Evolutionary conservation across 2,113 vertebrate species (phyloP), one percentile per base, ranked within the genome.

Genomic region (Hydrochoerus hydrochaeris): DNA sequence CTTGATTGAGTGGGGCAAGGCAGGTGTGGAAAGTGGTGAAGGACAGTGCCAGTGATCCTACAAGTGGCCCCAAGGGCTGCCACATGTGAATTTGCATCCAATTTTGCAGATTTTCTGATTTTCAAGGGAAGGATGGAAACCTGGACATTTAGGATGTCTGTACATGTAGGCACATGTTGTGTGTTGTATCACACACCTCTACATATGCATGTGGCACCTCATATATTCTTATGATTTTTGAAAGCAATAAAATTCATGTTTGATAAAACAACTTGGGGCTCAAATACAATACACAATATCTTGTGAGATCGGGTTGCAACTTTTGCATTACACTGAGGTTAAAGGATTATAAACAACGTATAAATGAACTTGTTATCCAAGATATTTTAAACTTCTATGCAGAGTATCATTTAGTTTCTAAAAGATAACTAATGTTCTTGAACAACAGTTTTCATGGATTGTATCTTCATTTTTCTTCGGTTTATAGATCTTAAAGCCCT

Each of bases 321-420:
- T 12, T 62, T 35, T 49, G 24, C 22, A 3, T 82, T 94, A 52
- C 54, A 73, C 12, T 58, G 80, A 86, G 69, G 65, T 44, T 67
- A 90, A 87, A 83, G 7, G 69, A 75, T 73, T 77, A 22, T 69
- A 32, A 91, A 38, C 69, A 84, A 19, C 91, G 77, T 94, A 73
- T 80, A 87, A 81, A 60, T 85, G 20, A 67, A 90, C 73, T 67
- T 90, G n/a, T 80, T 67, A 88, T 9, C 38, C 92, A 14, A 95
- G 83, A 88, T 93, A 26, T 54, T 96, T 62, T 80, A 91, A 65
- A 73, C 32, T 95, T 92, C n/a, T n/a, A 5, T 95, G 38, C 22
- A 82, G 41, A 49, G 17, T 65, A 38, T 78, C 90, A 75, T 88
- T 88, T 49, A 88, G 24, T 1, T 35, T 85, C 35, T 93, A 73